These are phyloP conservation scores for Nesogale talazaci DNA, from an alignment of 2,113 vertebrate species.

Conservation along the genomic window DNA sequence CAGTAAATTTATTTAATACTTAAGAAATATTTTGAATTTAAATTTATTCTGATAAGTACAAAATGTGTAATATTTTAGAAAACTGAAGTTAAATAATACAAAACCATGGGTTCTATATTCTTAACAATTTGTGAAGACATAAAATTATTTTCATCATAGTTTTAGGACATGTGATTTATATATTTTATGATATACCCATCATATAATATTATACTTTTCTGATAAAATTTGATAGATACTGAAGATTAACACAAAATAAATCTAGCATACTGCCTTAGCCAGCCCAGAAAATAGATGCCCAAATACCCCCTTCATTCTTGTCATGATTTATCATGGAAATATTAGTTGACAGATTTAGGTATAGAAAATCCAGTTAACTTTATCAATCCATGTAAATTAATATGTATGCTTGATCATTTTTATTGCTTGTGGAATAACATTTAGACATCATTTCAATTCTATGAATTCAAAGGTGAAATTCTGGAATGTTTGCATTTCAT, in stretches of 20 bases:
- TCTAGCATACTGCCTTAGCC: slow-evolving; percentile 61
- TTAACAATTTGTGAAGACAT: neutral
- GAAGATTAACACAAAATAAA: slow-evolving; percentile 61
- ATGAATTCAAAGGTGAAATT: slow-evolving; percentile 59
- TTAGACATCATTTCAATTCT: slow-evolving; percentile 54
- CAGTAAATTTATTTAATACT: neutral
- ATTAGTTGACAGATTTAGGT: slow-evolving; percentile 76
- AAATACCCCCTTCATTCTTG: slow-evolving; percentile 43
- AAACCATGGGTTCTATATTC: neutral
- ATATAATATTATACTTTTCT: slow-evolving; percentile 34
- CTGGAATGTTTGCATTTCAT: slow-evolving; percentile 20
- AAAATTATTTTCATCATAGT: neutral
- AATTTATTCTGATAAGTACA: neutral
- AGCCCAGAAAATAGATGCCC: slow-evolving; percentile 65
- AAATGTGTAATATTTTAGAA: neutral
- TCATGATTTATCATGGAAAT: slow-evolving; percentile 75
- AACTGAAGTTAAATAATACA: neutral
- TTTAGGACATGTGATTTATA: slow-evolving; percentile 26
- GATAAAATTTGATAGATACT: slow-evolving; percentile 9
- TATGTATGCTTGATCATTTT: slow-evolving; percentile 69
- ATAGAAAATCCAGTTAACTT: slow-evolving; percentile 66
- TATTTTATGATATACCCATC: neutral
- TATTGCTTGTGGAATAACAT: slow-evolving; percentile 65
- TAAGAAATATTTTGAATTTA: neutral
- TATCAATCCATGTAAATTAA: slow-evolving; percentile 74